Conservation (phyloP, 37 sponge, comb jelly and placozoan genomes). For the Ianthella basta region DNA sequence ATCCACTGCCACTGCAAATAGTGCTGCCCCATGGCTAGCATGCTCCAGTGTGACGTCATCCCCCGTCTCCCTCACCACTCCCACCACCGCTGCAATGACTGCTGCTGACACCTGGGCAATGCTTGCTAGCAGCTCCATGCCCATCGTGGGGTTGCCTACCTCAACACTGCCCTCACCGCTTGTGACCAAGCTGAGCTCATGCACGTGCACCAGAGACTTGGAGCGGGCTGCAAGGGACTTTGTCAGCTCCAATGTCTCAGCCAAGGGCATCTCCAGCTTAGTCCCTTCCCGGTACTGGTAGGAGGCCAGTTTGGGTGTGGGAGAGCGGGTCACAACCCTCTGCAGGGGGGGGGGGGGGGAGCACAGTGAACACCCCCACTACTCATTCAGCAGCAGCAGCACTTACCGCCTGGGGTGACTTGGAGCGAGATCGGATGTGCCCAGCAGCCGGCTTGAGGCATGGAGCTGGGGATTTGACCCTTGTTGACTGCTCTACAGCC, state of each 20-base stretch:
- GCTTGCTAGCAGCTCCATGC: slow-evolving; percentile 68
- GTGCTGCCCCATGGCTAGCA: slow-evolving; percentile 38
- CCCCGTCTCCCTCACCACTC: slow-evolving; percentile 32
- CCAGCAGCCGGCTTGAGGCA: too few relatives aligned
- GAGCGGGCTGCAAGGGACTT: slow-evolving; percentile 55
- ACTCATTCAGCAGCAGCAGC: too few relatives aligned
- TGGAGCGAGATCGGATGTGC: too few relatives aligned
- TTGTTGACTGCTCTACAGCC: too few relatives aligned
- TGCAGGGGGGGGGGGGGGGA: neutral
- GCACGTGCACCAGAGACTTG: slow-evolving; percentile 42
- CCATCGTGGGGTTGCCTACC: slow-evolving; percentile 49
- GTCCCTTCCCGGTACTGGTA: slow-evolving; percentile 55
- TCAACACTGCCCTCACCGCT: slow-evolving; percentile 63
- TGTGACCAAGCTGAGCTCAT: slow-evolving; percentile 62
- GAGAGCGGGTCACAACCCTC: neutral
- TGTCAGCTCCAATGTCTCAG: slow-evolving; percentile 24
- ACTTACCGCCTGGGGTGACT: too few relatives aligned
- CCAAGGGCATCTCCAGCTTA: slow-evolving; percentile 14
- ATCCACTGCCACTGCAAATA: slow-evolving; percentile 54
- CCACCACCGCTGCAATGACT: slow-evolving; percentile 53
- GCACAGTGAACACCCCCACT: neutral
- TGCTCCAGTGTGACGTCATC: neutral
- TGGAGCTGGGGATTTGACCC: too few relatives aligned
- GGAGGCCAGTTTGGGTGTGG: slow-evolving; percentile 4
- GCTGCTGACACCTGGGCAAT: slow-evolving; percentile 30